Conservation (phyloP, 2,888 invertebrate species). For the Leucoma salicis region DNA sequence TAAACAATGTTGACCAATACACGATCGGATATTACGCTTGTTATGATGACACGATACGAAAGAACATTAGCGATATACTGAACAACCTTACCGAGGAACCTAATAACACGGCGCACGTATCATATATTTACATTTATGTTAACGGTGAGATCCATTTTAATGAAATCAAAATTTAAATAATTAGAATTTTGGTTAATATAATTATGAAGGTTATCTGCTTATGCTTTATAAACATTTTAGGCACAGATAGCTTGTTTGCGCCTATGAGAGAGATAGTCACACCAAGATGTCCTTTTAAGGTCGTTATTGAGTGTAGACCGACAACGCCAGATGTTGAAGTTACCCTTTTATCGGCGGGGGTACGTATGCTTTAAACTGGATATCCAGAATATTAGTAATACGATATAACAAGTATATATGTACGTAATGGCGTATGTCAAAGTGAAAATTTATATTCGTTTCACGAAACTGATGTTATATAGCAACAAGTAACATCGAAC, state of each 20-base stretch:
- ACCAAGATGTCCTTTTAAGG: constrained; percentile 47
- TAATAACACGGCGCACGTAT: constrained; percentile 52
- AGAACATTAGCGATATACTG: constrained; percentile 47
- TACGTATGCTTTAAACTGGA: constrained; percentile 55
- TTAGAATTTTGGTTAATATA: not conserved
- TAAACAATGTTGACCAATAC: constrained; percentile 65
- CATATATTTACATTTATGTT: constrained; percentile 72
- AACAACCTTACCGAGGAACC: constrained; percentile 58
- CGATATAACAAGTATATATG: constrained; percentile 10
- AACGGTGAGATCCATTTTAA: constrained; percentile 57
- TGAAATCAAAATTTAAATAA: not conserved
- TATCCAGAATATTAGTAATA: constrained; percentile 15
- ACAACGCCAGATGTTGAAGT: constrained; percentile 69
- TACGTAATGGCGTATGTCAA: not conserved
- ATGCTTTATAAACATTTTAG: constrained; percentile 60
- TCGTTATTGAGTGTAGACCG: constrained; percentile 73
- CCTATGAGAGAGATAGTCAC: constrained; percentile 64
- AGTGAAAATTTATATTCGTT: constrained; percentile 9
- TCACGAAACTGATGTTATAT: not conserved
- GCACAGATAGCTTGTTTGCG: constrained; percentile 62
- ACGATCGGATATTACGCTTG: constrained; percentile 83
- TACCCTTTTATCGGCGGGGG: constrained; percentile 64
- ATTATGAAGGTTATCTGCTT: constrained; percentile 11
- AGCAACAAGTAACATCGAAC: too few relatives aligned
- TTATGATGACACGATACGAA: constrained; percentile 55